Base-by-base conservation (phyloP, 92 coral and sea anemone genomes). In the Palythoa caribaeorum region DNA sequence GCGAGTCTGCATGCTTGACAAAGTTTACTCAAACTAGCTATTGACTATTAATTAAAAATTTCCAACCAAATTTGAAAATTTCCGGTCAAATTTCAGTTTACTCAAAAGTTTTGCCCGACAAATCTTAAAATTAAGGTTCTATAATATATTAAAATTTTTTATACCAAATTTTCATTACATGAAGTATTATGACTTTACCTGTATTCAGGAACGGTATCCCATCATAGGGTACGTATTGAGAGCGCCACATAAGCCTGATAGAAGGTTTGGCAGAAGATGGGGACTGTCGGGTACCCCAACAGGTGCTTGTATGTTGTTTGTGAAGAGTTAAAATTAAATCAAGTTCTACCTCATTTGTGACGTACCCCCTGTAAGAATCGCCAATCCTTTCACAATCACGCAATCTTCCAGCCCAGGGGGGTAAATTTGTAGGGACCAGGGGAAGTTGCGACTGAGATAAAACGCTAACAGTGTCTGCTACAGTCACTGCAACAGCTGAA, bases 181-280 rank as follows among this genome's bases (percentile, higher is more conserved):
- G 28, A 28, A 28, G 28, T 28, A 28, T 28, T 28, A 28, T 28
- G 1, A 35, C n/a, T 69, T 79, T 90, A 97, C 99, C 99, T 89
- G 98, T 97, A 86, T 97, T 97, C 40, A 97, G 88, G 73, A 97
- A 97, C 17, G 99, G 99, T 59, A 97, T 92, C n/a, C 99, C 99
- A 90, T 97, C 99, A 62, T 95, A 97, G 0, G 99, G 99, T 1
- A 97, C 99, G 84, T 97, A 97, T 79, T 97, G 99, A 0, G 98
- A 95, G 55, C 94, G 93, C 99, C 99, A 97, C 99, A 97, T 97
- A 21, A 97, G 89, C 44, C 99, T 90, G 47, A 97, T 96, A 0
- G 99, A 97, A 48, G 99, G 99, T 83, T 97, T 97, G 35, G 98
- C 98, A 2, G 99, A 97, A 11, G 99, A 97, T 6, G 99, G 99